Base-by-base conservation (phyloP, 1,140 invertebrate species). In the Trinorchestia longiramus region DNA sequence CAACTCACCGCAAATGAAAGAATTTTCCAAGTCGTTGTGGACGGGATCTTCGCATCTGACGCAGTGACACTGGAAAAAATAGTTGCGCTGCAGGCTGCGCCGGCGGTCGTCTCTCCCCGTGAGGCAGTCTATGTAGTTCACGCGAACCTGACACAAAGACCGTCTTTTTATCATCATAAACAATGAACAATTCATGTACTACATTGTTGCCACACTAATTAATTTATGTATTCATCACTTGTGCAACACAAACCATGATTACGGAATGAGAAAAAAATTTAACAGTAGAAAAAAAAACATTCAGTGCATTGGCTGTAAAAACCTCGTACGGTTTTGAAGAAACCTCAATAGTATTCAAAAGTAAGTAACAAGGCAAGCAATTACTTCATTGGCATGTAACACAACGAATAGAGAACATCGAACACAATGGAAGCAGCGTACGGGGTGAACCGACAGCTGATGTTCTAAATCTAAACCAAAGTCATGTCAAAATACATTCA, bases 31-130 rank as follows among this genome's bases (percentile, higher is more conserved):
- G 43, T 94, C 43, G 36, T 47, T 94, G 92, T 94, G 92, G 36
- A n/a, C 44, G 36, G 92, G 43, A 47, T 94, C 92, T 43, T 45
- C 92, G 44, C 92, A 94, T 40, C 92, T 94, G 36, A n/a, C 43
- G 92, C 92, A 94, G 92, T 28, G 40, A n/a, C 92, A 94, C 40
- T 94, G 43, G 44, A 94, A 94, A 36, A 94, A 94, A 94, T 94
- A 94, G 44, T 40, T 94, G 1, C 44, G 43, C 44, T 94, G 92
- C 92, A 94, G 43, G 40, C 44, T 94, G 36, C 44, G 92, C 43
- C 44, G 43, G 45, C 92, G 43, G 43, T 44, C 92, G 15, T 94
- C 92, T 45, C 40, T 94, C 43, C 44, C 15, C 6, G 44, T 94
- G 43, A 94, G 40, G 43, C 43, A 42, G 44, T 94, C 92, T 6